Base-by-base conservation (phyloP, 1,140 invertebrate genomes). In the Drosophila carrolli region DNA sequence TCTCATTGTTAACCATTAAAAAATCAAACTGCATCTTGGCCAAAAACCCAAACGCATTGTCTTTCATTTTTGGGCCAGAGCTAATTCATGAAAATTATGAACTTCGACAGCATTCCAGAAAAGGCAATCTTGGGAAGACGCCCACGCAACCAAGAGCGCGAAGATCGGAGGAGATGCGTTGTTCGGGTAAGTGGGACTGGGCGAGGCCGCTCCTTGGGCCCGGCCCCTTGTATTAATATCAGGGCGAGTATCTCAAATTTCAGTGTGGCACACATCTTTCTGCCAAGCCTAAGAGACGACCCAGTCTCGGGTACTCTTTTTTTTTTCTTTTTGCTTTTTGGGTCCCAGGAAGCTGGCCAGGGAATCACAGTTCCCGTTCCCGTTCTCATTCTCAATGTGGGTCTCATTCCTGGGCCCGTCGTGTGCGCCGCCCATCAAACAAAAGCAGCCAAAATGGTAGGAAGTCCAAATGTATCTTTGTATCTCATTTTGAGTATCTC, bases 401-500 rank as follows among this genome's bases (percentile, higher is more conserved):
- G 47, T 63, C 35, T 43, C 13, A 38, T 40, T 40, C 38, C 38
- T 35, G 27, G 43, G 14, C 41, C 44, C 60, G 55, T 86, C 82
- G 75, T 88, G 84, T 88, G 75, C 61, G 76, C 77, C 80, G 84
- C 83, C 83, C 83, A 86, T 86, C 83, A 88, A 88, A 62, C 83
- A 62, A 71, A 73, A 73, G 65, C 79, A 57, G 82, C 82, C 76
- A 70, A 88, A 88, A 89, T 88, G 83, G 83, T 88, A 88, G 84
- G 84, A 88, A 90, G 84, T 90, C 83, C 84, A 89, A 89, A 84
- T 89, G 84, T 89, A 89, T 89, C 84, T 89, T 89, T 81, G 77
- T 89, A 89, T 89, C 84, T 81, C 80, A 89, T 89, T 89, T 84
- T 89, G 81, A 90, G 85, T 89, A 89, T 89, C 84, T 88, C 83